Percentiles rank a stretch among this genome's conserved stretches.
phyloP scores from a whole-genome alignment of 2,113 vertebrate species.

The Cynopterus brachyotis region DNA sequence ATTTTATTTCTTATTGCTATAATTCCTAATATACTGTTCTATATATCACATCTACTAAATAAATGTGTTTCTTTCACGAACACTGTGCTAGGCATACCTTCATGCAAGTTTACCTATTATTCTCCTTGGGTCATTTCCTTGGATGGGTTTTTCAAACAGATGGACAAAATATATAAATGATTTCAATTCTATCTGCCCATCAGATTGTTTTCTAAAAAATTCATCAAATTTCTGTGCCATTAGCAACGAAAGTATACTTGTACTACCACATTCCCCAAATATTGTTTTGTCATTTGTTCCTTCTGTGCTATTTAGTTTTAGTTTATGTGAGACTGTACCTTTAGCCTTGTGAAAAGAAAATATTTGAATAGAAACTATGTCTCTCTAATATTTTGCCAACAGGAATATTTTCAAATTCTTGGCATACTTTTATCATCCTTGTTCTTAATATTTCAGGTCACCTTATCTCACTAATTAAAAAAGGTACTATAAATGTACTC shows the following conservation, averaged over 20 bases:
- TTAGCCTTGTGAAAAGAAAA: conserved; percentile 34
- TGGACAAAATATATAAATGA: not conserved
- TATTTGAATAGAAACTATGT: not conserved
- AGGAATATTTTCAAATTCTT: conserved; percentile 12
- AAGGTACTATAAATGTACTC: not conserved
- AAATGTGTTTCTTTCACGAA: not conserved
- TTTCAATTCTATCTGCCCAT: conserved; percentile 15
- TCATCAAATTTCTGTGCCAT: not conserved
- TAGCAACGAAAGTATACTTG: not conserved
- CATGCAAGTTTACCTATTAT: not conserved
- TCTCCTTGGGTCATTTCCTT: not conserved
- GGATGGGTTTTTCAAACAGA: conserved; percentile 9
- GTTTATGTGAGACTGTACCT: not conserved
- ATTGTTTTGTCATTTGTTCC: not conserved
- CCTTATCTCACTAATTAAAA: not conserved
- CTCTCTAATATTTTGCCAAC: not conserved
- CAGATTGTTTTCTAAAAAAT: not conserved
- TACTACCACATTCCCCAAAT: not conserved
- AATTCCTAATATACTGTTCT: not conserved
- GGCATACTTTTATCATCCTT: not conserved
- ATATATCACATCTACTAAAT: not conserved
- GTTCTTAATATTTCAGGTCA: not conserved
- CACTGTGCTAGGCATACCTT: not conserved
- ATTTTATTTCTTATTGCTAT: not conserved
- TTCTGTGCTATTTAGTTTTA: not conserved